phyloP scores from a whole-genome alignment of 2,888 invertebrate genomes.

The Trilocha varians region DNA sequence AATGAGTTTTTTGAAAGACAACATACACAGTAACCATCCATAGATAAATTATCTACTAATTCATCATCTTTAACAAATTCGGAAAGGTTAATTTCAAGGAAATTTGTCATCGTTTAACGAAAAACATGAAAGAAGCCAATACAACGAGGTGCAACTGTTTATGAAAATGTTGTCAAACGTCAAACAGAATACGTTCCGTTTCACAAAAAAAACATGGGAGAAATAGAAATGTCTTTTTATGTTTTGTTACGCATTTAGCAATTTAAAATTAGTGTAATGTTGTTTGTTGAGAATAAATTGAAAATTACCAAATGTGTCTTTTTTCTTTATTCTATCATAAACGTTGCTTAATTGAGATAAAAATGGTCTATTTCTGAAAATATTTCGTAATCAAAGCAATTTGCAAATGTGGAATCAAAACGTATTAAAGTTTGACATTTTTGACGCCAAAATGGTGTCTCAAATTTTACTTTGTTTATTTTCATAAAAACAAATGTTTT shows the following conservation, averaged over 20 bases:
- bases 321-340: no score
- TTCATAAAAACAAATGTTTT: neutral
- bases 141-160: neutral
- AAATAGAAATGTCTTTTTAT: no score
- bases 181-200: neutral
- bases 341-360: no score
- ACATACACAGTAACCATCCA: conserved; percentile 26
- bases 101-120: conserved; percentile 11
- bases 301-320: no score
- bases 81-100: conserved; percentile 9
- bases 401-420: neutral
- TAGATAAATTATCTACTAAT: neutral
- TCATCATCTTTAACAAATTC: conserved; percentile 1
- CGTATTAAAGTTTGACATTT: neutral
- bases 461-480: neutral
- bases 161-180: neutral
- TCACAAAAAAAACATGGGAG: neutral
- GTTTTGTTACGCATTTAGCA: no score
- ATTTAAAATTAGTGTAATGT: no score
- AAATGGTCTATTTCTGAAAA: no score
- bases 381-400: no score
- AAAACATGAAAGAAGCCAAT: neutral
- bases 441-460: neutral
- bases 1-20: conserved; percentile 27
- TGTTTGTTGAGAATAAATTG: no score